phyloP scores from a whole-genome alignment of 2,113 vertebrate species.

The Nannobrachium achirus region DNA sequence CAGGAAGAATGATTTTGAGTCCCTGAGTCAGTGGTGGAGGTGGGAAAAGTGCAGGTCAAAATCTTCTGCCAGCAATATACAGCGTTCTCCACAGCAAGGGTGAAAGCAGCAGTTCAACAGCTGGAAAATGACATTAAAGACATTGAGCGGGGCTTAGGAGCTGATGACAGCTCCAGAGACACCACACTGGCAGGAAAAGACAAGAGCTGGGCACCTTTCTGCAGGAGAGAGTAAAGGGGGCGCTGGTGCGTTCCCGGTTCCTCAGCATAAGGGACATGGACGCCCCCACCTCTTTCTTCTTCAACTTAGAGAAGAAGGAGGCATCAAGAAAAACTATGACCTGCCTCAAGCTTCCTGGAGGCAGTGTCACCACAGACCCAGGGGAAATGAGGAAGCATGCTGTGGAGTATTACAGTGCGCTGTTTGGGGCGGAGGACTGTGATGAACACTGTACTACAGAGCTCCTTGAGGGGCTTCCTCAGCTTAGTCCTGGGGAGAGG shows the following conservation, averaged over 20 bases:
- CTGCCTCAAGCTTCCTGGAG: no score
- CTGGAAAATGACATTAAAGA: no score
- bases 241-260: no score
- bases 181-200: neutral
- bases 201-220: neutral
- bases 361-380: neutral
- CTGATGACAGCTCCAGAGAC: no score
- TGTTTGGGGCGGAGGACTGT: no score
- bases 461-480: neutral
- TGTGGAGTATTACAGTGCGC: neutral
- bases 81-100: neutral
- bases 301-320: neutral
- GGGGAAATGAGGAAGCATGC: neutral
- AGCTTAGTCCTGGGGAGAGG: neutral
- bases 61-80: slow-evolving; percentile 6
- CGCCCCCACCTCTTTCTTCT: neutral
- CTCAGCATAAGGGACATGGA: neutral
- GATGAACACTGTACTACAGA: neutral
- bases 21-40: slow-evolving; percentile 15
- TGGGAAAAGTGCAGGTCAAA: neutral
- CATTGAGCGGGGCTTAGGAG: no score
- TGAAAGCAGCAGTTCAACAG: neutral
- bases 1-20: neutral
- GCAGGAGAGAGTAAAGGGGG: neutral
- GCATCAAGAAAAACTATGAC: neutral